phyloP scores from a whole-genome alignment of 2,888 invertebrate genomes.

The Byasa hedistus region DNA sequence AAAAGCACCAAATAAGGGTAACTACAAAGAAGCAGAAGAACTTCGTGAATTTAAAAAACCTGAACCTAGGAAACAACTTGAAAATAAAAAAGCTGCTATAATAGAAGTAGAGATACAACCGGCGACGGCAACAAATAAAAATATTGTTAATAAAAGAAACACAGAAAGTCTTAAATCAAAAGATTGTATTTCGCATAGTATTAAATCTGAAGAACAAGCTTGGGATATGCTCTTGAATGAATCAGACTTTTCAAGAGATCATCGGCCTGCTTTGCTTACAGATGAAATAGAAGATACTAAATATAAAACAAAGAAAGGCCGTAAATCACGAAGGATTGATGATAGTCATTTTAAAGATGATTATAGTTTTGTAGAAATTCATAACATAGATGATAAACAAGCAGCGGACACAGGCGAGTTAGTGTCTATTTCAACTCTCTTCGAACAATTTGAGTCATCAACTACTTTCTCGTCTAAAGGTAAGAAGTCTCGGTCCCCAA shows the following conservation, averaged over 20 bases:
- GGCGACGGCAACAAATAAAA: constrained; percentile 28
- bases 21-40: not conserved
- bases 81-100: constrained; percentile 18
- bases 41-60: not conserved
- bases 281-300: constrained; percentile 54
- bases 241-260: constrained; percentile 42
- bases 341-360: constrained; percentile 59
- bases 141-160: constrained; percentile 38
- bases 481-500: constrained; percentile 58
- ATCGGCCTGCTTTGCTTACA: constrained; percentile 38
- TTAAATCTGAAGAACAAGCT: constrained; percentile 69
- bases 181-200: constrained; percentile 37
- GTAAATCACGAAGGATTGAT: constrained; percentile 55
- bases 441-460: constrained; percentile 54
- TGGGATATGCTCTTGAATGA: constrained; percentile 71
- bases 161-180: constrained; percentile 34
- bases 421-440: constrained; percentile 67
- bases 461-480: constrained; percentile 50
- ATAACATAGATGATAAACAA: constrained; percentile 67
- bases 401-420: constrained; percentile 59
- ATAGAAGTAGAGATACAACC: constrained; percentile 29
- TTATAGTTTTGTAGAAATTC: constrained; percentile 73
- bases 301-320: constrained; percentile 57
- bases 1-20: constrained; percentile 1
- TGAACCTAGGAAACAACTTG: constrained; percentile 3